These are phyloP conservation scores for Kuschelorhynchus macadamiae DNA, from an alignment of 2,888 invertebrate genomes.

Conservation along the genomic window DNA sequence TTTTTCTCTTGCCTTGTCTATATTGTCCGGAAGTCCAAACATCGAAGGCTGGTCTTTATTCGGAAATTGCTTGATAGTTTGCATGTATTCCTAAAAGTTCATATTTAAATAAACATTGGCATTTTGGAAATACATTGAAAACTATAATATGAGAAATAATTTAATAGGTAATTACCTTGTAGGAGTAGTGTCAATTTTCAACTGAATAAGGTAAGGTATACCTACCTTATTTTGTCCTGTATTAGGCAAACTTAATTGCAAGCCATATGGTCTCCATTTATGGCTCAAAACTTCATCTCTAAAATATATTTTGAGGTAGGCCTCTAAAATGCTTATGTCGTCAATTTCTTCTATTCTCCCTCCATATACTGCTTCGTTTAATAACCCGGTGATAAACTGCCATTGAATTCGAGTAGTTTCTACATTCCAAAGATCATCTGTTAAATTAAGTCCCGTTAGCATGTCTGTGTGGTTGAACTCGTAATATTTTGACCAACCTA, in stretches of 20 bases:
- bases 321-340: conserved; percentile 78
- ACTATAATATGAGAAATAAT: no score
- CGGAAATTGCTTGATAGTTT: conserved; percentile 77
- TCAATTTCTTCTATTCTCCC: conserved; percentile 86
- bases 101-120: no score
- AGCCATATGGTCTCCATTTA: conserved; percentile 73
- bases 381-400: conserved; percentile 83
- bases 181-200: no score
- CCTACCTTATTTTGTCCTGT: conserved; percentile 71
- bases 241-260: conserved; percentile 70
- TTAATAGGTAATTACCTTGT: no score
- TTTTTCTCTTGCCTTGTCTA: conserved; percentile 86
- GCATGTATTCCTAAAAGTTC: conserved; percentile 75
- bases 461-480: conserved; percentile 90
- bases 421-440: conserved; percentile 66
- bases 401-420: conserved; percentile 72
- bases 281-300: conserved; percentile 73
- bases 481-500: conserved; percentile 90
- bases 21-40: conserved; percentile 90
- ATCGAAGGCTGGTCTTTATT: conserved; percentile 82
- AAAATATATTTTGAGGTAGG: conserved; percentile 78
- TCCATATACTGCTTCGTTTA: conserved; percentile 86
- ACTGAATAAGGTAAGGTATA: no score
- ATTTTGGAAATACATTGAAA: no score
- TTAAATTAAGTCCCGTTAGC: conserved; percentile 79